Conservation (phyloP, 1,140 invertebrate genomes). For the Chelonus insularis region DNA sequence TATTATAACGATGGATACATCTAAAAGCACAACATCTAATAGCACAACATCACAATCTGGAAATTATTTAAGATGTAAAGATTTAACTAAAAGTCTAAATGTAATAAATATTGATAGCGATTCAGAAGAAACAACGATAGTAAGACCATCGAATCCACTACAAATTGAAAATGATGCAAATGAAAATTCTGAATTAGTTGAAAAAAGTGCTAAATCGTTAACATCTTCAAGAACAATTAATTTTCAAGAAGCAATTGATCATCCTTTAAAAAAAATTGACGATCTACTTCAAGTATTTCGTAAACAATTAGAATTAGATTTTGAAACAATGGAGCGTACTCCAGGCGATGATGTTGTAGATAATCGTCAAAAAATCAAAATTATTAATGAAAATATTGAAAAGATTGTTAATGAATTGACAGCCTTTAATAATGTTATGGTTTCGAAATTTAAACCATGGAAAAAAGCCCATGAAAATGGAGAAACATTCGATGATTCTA, state of each 20-base stretch:
- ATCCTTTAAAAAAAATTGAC: conserved; percentile 17
- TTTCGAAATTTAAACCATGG: conserved; percentile 15
- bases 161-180: no score
- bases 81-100: conserved; percentile 28
- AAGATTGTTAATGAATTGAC: conserved; percentile 13
- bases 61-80: neutral
- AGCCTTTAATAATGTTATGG: conserved; percentile 17
- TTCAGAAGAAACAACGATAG: conserved; percentile 21
- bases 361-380: conserved; percentile 11
- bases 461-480: neutral
- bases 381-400: conserved; percentile 17
- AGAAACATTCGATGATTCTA: neutral
- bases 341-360: neutral
- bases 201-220: no score
- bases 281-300: conserved; percentile 6
- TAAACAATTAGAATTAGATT: neutral
- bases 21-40: neutral
- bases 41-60: neutral
- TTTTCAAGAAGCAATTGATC: conserved; percentile 7
- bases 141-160: neutral
- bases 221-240: neutral
- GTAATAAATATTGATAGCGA: conserved; percentile 55
- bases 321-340: neutral
- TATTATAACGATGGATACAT: neutral
- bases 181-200: no score